Evolutionary conservation across 1,140 invertebrate species (phyloP), one percentile per base, ranked within the genome.

Genomic region (Lepidostoma basale): DNA sequence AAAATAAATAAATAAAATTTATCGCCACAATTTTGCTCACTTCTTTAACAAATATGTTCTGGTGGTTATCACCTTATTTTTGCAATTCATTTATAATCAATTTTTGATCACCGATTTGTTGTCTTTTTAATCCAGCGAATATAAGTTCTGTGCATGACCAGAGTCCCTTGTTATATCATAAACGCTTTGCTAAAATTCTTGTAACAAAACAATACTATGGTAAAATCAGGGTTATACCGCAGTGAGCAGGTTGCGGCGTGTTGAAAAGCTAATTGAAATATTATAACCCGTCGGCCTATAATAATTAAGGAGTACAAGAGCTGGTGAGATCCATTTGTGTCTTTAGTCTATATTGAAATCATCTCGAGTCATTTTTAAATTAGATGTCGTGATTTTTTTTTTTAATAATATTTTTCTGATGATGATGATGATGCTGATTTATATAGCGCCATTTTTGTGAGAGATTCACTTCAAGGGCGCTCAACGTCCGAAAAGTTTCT

Each of bases 201-300:
- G 5, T 6, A 6, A 6, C 5, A 5, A 33, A 33, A 5, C 30
- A 33, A 33, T 12, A 33, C 6, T 33, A 6, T 33, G 5, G 26
- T 20, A 20, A 28, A 3, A 4, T 9, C 28, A 30, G 58, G 58
- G 58, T 62, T 62, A 62, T n/a, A n/a, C 12, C 22, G n/a, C 23
- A 62, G n/a, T n/a, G 20, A 14, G 36, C 33, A 42, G 14, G 40
- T 44, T 22, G 58, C 23, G 36, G 22, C 40, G 33, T 26, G 28
- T 30, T 25, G 25, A n/a, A 20, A 42, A 58, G 33, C 64, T 71
- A 71, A 71, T 71, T 71, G 69, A 67, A 71, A 67, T 67, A 71
- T 71, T 67, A 67, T 64, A 67, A 62, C 26, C 14, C 47, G n/a
- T 23, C 33, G 49, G 52, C 25, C 64, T 63, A 47, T 71, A 71